Evolutionary conservation across 2,888 invertebrate species (phyloP).

Genomic region (Gryllus longicercus): DNA sequence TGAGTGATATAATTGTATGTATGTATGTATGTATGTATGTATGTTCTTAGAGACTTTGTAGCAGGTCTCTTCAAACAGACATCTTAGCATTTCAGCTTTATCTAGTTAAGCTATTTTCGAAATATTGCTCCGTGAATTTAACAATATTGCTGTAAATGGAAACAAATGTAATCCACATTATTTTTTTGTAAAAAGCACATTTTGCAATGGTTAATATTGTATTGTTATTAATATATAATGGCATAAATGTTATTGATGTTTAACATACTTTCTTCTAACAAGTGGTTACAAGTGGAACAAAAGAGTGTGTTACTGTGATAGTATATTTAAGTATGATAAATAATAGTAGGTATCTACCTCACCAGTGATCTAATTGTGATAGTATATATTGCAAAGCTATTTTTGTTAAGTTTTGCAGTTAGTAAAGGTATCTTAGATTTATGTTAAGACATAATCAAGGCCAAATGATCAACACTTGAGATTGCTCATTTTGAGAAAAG

Average conservation of each 20-base stretch:
- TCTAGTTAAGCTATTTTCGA: constrained; percentile 28
- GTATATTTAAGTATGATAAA: background rate
- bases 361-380: background rate
- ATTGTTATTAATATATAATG: background rate
- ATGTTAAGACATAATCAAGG: background rate
- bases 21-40: too few relatives aligned
- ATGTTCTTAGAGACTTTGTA: too few relatives aligned
- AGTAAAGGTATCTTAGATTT: background rate
- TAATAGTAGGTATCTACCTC: too few relatives aligned
- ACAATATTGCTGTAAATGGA: background rate
- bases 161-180: background rate
- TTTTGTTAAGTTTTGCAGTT: background rate
- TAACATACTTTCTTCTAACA: background rate
- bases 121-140: constrained; percentile 30
- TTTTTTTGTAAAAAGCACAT: background rate
- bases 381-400: background rate
- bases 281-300: background rate
- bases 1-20: constrained; percentile 45
- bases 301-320: background rate
- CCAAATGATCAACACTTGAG: background rate
- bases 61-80: too few relatives aligned
- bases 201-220: background rate
- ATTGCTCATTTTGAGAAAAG: background rate
- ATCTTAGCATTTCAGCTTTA: too few relatives aligned
- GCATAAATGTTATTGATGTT: background rate